phyloP scores from a whole-genome alignment of 2,888 invertebrate genomes.

The Epinotia demarniana region DNA sequence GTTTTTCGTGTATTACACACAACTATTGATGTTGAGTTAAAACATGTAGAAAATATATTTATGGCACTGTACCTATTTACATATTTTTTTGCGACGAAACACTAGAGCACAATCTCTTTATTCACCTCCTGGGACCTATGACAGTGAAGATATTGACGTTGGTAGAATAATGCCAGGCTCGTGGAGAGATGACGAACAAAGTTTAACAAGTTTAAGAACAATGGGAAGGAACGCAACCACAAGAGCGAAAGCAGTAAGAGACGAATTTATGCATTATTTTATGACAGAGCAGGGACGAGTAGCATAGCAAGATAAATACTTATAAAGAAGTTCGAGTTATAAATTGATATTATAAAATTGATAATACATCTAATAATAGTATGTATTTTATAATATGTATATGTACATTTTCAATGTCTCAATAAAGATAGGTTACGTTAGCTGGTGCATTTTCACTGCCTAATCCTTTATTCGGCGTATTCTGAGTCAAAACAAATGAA shows the following conservation, averaged over 20 bases:
- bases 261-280: slow-evolving; percentile 47
- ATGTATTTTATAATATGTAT: slow-evolving; percentile 21
- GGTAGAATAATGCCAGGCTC: slow-evolving; percentile 13
- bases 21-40: slow-evolving; percentile 39
- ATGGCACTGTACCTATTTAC: slow-evolving; percentile 34
- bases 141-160: slow-evolving; percentile 14
- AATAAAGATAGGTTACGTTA: slow-evolving; percentile 41
- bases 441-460: slow-evolving; percentile 32
- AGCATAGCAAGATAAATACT: slow-evolving; percentile 45
- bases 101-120: slow-evolving; percentile 28
- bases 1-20: slow-evolving; percentile 31
- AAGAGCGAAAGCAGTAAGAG: slow-evolving; percentile 46
- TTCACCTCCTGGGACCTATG: slow-evolving; percentile 9
- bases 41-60: slow-evolving; percentile 33
- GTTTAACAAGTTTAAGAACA: slow-evolving; percentile 42
- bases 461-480: slow-evolving; percentile 47
- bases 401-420: slow-evolving; percentile 9
- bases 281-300: slow-evolving; percentile 44
- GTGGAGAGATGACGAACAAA: slow-evolving; percentile 33
- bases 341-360: not conserved
- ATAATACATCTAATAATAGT: slow-evolving; percentile 1
- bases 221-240: slow-evolving; percentile 43
- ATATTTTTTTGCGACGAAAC: slow-evolving; percentile 37
- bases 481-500: slow-evolving; percentile 48
- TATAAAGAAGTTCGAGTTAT: slow-evolving; percentile 11